Percentiles rank a stretch among this genome's conserved stretches.
phyloP scores from a whole-genome alignment of 92 coral and sea anemone genomes.

The Paramuricea clavata region DNA sequence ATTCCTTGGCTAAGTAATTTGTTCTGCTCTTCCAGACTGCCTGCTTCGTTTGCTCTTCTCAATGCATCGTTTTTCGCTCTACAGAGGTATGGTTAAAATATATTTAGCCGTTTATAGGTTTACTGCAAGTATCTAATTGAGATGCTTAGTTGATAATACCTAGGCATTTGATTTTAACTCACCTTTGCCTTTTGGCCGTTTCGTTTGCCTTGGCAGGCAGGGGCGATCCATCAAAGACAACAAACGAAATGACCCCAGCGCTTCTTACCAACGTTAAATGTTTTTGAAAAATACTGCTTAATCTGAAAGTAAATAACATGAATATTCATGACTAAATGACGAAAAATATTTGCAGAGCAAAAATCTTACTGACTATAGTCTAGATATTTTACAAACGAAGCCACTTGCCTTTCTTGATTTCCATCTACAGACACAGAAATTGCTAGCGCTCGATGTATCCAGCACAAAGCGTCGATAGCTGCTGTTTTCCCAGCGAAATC shows the following conservation, averaged over 20 bases:
- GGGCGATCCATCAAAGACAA: neutral
- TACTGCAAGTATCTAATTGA: no score
- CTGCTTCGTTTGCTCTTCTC: neutral
- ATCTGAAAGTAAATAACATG: neutral
- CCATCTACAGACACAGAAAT: neutral
- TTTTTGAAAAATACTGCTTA: neutral
- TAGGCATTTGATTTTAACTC: neutral
- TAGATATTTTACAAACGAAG: neutral
- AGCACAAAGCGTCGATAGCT: neutral
- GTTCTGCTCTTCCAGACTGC: neutral
- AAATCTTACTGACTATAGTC: neutral
- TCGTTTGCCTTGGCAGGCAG: constrained; percentile 1
- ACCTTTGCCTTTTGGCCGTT: neutral
- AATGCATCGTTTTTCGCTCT: neutral
- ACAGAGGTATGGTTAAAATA: no score
- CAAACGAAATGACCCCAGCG: neutral
- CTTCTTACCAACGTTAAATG: neutral
- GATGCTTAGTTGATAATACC: no score
- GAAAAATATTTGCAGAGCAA: neutral
- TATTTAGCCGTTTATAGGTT: no score
- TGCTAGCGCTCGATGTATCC: neutral
- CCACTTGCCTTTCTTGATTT: neutral
- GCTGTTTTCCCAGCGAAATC: neutral
- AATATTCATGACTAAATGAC: neutral
- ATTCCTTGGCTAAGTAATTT: neutral